Percentiles rank a stretch among this genome's conserved stretches.
phyloP scores from a whole-genome alignment of 1,140 invertebrate species.

The Brachionus calyciflorus region DNA sequence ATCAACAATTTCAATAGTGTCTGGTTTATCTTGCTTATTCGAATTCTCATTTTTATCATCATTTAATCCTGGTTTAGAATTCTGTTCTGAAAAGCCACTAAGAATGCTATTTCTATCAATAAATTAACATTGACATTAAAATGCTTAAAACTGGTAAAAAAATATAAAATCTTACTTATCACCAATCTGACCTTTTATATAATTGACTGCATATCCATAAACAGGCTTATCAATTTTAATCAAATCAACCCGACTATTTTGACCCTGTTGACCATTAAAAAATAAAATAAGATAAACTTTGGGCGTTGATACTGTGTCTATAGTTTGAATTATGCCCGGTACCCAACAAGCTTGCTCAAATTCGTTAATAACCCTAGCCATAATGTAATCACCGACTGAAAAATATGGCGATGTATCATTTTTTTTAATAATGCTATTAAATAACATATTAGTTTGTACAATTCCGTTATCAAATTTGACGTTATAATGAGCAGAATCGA shows the following conservation, averaged over 20 bases:
- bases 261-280: slow-evolving; percentile 24
- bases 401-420: slow-evolving; percentile 10
- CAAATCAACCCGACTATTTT: neutral
- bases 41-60: too few relatives aligned
- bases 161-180: neutral
- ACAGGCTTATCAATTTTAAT: slow-evolving; percentile 26
- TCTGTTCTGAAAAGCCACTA: too few relatives aligned
- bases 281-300: neutral
- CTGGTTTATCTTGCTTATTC: too few relatives aligned
- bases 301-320: neutral
- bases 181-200: neutral
- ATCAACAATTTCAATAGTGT: too few relatives aligned
- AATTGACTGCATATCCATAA: slow-evolving; percentile 12
- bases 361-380: slow-evolving; percentile 34
- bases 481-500: slow-evolving; percentile 10
- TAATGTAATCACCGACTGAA: slow-evolving; percentile 24
- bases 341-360: slow-evolving; percentile 26
- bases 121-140: neutral
- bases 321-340: slow-evolving; percentile 7
- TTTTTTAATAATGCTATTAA: slow-evolving; percentile 3
- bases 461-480: slow-evolving; percentile 11
- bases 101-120: too few relatives aligned
- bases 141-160: neutral
- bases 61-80: too few relatives aligned
- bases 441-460: neutral